Conservation (phyloP, 1,140 invertebrate species). For the Mylabris phalerata region DNA sequence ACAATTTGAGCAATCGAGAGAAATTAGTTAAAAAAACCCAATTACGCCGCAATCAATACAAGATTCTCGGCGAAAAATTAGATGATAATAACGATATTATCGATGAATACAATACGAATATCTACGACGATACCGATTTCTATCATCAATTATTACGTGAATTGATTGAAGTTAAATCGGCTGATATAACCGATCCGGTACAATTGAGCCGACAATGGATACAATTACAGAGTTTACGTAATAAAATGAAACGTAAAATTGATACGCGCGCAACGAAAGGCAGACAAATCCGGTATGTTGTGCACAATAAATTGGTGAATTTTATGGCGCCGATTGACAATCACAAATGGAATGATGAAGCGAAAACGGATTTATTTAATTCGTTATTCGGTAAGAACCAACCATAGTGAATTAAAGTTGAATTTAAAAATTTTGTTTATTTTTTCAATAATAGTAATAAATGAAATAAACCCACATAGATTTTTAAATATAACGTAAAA, state of each 20-base stretch:
- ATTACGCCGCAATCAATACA: slow-evolving; percentile 66
- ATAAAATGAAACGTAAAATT: slow-evolving; percentile 83
- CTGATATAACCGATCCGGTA: slow-evolving; percentile 72
- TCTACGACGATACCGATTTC: slow-evolving; percentile 96
- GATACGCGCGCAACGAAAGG: slow-evolving; percentile 91
- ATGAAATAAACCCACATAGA: no score
- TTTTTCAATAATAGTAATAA: no score
- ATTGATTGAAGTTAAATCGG: slow-evolving; percentile 84
- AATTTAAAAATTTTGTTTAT: no score
- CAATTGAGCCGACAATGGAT: slow-evolving; percentile 79
- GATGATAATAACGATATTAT: slow-evolving; percentile 27
- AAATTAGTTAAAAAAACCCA: slow-evolving; percentile 76
- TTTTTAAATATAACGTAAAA: no score
- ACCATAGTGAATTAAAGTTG: no score
- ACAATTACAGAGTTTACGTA: slow-evolving; percentile 82
- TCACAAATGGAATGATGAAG: slow-evolving; percentile 66
- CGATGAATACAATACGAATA: slow-evolving; percentile 67
- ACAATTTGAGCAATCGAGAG: slow-evolving; percentile 68
- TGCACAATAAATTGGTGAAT: slow-evolving; percentile 86
- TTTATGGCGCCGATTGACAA: slow-evolving; percentile 82
- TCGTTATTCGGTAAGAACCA: slow-evolving; percentile 67
- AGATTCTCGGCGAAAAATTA: slow-evolving; percentile 58
- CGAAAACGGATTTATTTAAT: slow-evolving; percentile 71
- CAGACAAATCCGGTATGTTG: slow-evolving; percentile 79
- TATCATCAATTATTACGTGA: slow-evolving; percentile 90